Evolutionary conservation across 1,140 invertebrate genomes (phyloP), one percentile per base, ranked within the genome.

Genomic region (Asbolus verrucosus): DNA sequence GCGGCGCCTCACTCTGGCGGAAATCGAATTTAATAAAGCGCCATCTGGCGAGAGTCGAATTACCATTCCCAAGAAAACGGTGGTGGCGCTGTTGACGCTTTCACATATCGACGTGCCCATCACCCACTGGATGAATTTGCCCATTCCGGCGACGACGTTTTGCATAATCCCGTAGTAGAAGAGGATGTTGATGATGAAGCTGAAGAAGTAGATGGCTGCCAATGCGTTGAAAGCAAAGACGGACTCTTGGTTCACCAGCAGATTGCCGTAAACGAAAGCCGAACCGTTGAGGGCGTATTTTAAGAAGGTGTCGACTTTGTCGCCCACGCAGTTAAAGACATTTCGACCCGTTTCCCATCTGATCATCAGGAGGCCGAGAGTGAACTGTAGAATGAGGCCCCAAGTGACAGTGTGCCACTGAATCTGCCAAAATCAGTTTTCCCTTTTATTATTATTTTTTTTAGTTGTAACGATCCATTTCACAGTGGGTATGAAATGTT

Each of bases 51-150:
- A 31, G 6, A 38, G 14, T 33, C 13, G n/a, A 76, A 72, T 83
- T 82, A 94, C 92, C 91, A 92, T 92, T 76, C 95, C 94, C 1
- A 98, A 81, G 77, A 97, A 97, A 9, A 95, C 92, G 80, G 95
- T 96, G 0, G 92, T 94, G 1, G 94, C 91, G n/a, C 93, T 89
- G 71, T 91, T 95, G 14, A 97, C 88, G 63, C 94, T 96, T 83
- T 98, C 96, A 50, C 93, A 95, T 8, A 95, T 91, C 0, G 96
- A 96, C 1, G 95, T 98, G 13, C 89, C 91, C 77, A 97, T 84
- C 1, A 91, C 83, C 1, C 80, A 78, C 73, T 93, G 89, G 15
- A 97, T 80, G 18, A 91, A 74, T 84, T 89, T 90, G 6, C 94
- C 94, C 16, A 98, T 76, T 80, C 91, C 93, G n/a, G 89, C 77